These are phyloP conservation scores for Ellobium chinense DNA, from an alignment of 2,888 invertebrate species.

Conservation along the genomic window DNA sequence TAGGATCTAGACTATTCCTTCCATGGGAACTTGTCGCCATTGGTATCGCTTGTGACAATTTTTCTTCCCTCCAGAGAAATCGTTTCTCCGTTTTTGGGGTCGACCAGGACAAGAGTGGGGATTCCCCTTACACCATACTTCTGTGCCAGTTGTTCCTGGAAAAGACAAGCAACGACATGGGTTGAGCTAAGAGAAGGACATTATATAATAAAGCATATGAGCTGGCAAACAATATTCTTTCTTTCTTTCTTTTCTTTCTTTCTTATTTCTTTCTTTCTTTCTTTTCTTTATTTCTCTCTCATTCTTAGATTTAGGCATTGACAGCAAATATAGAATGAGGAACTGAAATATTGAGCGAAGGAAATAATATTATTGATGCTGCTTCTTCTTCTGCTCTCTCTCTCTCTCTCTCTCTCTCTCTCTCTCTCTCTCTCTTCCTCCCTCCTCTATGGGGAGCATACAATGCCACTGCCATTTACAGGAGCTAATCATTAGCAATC, in stretches of 20 bases:
- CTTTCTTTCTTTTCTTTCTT: constrained; percentile 2
- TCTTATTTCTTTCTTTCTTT: constrained; percentile 14
- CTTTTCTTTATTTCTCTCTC: no score
- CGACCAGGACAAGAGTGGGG: constrained; percentile 60
- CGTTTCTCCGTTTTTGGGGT: constrained; percentile 48
- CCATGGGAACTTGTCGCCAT: constrained; percentile 51
- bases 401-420: not conserved
- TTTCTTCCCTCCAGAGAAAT: constrained; percentile 50
- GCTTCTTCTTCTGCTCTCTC: not conserved
- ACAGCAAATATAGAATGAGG: no score
- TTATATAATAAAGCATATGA: not conserved
- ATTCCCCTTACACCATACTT: constrained; percentile 60
- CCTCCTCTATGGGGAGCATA: no score
- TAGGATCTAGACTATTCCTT: no score
- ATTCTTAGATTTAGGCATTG: no score
- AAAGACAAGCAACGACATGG: no score
- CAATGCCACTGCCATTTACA: no score
- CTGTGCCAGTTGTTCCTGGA: constrained; percentile 7
- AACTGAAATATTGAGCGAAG: not conserved
- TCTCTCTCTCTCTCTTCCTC: not conserved
- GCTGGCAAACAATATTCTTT: not conserved
- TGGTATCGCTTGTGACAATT: constrained; percentile 40
- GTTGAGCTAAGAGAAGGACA: no score
- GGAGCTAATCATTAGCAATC: no score
- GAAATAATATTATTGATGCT: no score